Evolutionary conservation across 1,140 invertebrate genomes (phyloP).

Genomic region (Bemisia tabaci): DNA sequence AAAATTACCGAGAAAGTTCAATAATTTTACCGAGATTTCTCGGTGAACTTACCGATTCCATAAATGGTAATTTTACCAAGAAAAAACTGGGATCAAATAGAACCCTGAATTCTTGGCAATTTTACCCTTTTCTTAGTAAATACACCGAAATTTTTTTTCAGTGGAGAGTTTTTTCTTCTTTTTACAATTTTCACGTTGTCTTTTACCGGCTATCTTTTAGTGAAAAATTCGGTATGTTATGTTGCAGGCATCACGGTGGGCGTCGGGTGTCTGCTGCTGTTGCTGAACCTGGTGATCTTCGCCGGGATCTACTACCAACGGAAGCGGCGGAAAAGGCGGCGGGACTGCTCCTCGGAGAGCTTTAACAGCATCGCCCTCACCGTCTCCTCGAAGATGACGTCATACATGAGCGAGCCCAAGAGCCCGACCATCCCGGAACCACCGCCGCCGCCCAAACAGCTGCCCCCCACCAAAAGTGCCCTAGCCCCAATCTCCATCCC

Average conservation of each 20-base stretch:
- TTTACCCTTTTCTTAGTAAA: no score
- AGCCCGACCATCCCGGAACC: background rate
- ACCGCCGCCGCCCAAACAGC: conserved; percentile 2
- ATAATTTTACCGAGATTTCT: no score
- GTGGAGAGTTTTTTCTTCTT: no score
- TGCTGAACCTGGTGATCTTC: conserved; percentile 75
- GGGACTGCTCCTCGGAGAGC: background rate
- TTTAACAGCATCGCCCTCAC: conserved; percentile 2
- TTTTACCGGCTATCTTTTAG: no score
- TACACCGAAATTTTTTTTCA: no score
- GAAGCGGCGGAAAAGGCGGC: conserved; percentile 31
- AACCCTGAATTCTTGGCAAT: no score
- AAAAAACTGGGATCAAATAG: no score
- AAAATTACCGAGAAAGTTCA: no score
- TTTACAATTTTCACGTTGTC: no score
- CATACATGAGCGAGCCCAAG: background rate
- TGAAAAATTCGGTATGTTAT: background rate
- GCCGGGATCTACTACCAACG: conserved; percentile 74
- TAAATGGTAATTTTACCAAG: no score
- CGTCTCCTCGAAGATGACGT: conserved; percentile 1
- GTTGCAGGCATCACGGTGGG: conserved; percentile 67
- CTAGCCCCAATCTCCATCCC: background rate
- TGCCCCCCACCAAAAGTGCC: background rate
- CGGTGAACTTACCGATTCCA: no score
- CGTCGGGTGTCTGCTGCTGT: conserved; percentile 68